Conservation (phyloP, 2,888 invertebrate species). For the Dasysyrphus albostriatus region DNA sequence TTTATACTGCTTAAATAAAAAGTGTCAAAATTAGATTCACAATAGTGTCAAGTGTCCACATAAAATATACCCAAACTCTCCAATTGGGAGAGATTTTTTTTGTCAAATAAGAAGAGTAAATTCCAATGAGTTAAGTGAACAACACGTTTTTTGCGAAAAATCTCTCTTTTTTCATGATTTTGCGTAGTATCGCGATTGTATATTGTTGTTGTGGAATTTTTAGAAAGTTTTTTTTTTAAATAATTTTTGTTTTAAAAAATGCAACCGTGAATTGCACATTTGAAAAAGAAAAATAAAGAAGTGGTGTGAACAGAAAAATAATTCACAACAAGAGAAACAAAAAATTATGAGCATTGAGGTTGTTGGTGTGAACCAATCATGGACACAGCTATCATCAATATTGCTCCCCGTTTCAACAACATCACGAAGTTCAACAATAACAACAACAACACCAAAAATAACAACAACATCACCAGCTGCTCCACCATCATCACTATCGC, state of each 20-base stretch:
- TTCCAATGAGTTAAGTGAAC: conserved; percentile 37
- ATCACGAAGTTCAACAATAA: conserved; percentile 32
- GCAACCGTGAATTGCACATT: conserved; percentile 60
- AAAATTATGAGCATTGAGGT: conserved; percentile 76
- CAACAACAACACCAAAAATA: conserved; percentile 15
- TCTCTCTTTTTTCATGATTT: conserved; percentile 26
- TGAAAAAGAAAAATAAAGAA: conserved; percentile 7
- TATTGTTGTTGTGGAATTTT: conserved; percentile 72
- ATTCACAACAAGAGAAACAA: conserved; percentile 43
- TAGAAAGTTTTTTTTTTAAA: conserved; percentile 66
- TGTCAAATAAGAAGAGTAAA: conserved; percentile 29
- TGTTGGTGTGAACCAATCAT: conserved; percentile 76
- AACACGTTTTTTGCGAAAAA: conserved; percentile 50
- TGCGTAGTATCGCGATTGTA: conserved; percentile 15
- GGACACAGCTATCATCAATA: conserved; percentile 75
- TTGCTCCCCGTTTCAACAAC: conserved; percentile 60
- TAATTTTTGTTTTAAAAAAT: conserved; percentile 38
- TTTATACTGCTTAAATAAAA: conserved; percentile 4
- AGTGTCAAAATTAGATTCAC: conserved; percentile 43
- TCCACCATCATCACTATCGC: conserved; percentile 31
- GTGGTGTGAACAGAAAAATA: conserved; percentile 1
- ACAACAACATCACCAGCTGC: conserved; percentile 34
- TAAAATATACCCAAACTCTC: conserved; percentile 37
- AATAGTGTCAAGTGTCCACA: conserved; percentile 40
- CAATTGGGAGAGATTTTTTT: conserved; percentile 37